Evolutionary conservation across 2,797 vertebrate genomes (phyloP), one percentile per base, ranked within the genome.

Genomic region (Macroramphosus scolopax): DNA sequence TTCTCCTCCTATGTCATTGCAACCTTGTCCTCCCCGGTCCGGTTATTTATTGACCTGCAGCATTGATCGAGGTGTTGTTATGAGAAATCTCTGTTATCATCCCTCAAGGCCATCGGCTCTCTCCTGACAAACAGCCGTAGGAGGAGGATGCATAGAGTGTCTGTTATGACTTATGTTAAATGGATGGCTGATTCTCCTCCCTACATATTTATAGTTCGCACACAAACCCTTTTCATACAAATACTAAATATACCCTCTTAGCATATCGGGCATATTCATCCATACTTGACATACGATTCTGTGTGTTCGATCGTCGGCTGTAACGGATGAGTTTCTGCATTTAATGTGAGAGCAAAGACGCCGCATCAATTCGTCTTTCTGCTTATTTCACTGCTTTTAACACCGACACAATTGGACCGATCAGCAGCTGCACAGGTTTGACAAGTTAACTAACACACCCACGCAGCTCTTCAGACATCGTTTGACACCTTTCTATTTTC

Each of bases 81-180:
- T 22, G 20, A 22, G 20, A 22, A 22, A 22, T 28, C 8, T 39
- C 22, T 31, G 5, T 10, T 26, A 2, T 10, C 25, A 26, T 26
- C 8, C 5, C 2, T 22, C 20, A 22, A 10, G 25, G 3, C 25
- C 5, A 10, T 26, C 20, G 3, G 20, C 20, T 22, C n/a, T n/a
- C n/a, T 22, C 20, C 20, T 22, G 3, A 22, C 20, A n/a, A 45
- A 51, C 34, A 61, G 38, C 34, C 44, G 34, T 29, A 25, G 54
- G 55, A 77, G 63, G 51, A 72, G 72, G 62, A 45, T 57, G 61
- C 65, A 76, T 17, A 62, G 37, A 72, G 71, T 43, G 22, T 43
- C 30, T 34, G 55, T 62, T 45, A 13, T 39, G 15, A 17, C 68
- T 51, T 60, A 25, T 40, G 20, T 54, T 67, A 25, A 40, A 17